Base-by-base conservation (phyloP, 1,140 invertebrate genomes). In the Bombus difficillimus region DNA sequence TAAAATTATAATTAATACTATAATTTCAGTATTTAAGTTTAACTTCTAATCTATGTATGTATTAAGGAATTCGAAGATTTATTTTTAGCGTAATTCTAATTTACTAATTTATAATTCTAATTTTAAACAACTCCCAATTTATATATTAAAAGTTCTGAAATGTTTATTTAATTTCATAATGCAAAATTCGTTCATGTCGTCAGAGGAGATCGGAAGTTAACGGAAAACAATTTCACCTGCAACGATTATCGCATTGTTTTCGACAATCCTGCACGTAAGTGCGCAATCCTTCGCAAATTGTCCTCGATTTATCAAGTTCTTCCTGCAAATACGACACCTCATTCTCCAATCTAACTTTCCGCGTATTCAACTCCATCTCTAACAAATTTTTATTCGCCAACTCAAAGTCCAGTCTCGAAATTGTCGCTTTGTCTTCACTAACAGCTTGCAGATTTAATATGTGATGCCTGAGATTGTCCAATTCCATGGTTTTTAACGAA, bases 361-460 rank as follows among this genome's bases (percentile, higher is more conserved):
- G 85, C 2, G 88, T 81, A 32, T 83, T 91, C 66, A 92, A 69
- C 62, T 93, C 91, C 32, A 90, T 90, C 76, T 94, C 92, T 28
- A 81, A 69, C 69, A 88, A 41, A 83, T 93, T 92, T 68, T 87
- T 92, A 89, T 92, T 92, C 15, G 91, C 90, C 41, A 95, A 75
- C 72, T 95, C 94, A 41, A 92, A 93, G 57, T 92, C 91, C 18
- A 94, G 68, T 93, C 95, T 95, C 72, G 96, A 96, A 74, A 97
- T 96, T 22, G 96, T 95, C 53, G 96, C 95, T 92, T 97, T 97
- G 75, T 96, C 96, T 85, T 97, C 96, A 81, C 96, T 96, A n/a
- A 92, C 89, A 10, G 96, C 96, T 91, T 96, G 96, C 43, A 97
- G 92, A 93, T 97, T 97, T 8, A 97, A 89, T 79, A 97, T 95